phyloP scores from a whole-genome alignment of 2,888 invertebrate genomes.

The Patella ulyssiponensis region DNA sequence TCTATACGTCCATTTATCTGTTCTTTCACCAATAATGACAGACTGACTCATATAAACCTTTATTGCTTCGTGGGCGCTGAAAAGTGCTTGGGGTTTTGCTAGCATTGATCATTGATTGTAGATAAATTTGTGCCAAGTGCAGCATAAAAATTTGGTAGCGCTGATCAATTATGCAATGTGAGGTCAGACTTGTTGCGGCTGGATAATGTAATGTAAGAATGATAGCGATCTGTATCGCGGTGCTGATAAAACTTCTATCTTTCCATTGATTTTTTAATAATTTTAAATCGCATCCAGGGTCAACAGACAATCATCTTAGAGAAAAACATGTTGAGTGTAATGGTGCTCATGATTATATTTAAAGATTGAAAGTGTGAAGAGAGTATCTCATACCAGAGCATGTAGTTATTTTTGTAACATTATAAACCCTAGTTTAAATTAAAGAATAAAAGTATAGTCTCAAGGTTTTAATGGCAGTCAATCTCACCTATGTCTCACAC shows the following conservation, averaged over 20 bases:
- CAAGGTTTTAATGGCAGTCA: too few species aligned
- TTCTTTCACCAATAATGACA: not conserved
- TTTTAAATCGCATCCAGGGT: slow-evolving; percentile 8
- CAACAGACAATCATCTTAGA: slow-evolving; percentile 3
- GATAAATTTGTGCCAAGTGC: slow-evolving; percentile 15
- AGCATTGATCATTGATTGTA: slow-evolving; percentile 11
- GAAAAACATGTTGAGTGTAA: slow-evolving; percentile 12
- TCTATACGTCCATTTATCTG: not conserved
- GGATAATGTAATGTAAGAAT: slow-evolving; percentile 16
- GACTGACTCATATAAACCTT: slow-evolving; percentile 12
- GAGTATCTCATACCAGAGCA: too few species aligned
- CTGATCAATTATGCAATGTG: slow-evolving; percentile 32
- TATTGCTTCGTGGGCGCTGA: slow-evolving; percentile 6
- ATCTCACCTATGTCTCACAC: too few species aligned
- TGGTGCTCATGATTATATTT: slow-evolving; percentile 10
- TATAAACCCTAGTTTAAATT: too few species aligned
- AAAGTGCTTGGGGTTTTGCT: not conserved
- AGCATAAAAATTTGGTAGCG: slow-evolving; percentile 25
- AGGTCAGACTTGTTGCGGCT: slow-evolving; percentile 19
- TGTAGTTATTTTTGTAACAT: too few species aligned
- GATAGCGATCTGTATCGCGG: slow-evolving; percentile 6
- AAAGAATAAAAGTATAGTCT: too few species aligned
- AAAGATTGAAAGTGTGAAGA: not conserved
- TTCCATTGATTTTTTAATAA: slow-evolving; percentile 12
- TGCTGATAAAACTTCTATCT: slow-evolving; percentile 7